A percentile compares a stretch with the other conserved stretches of the same genome.
phyloP scores from a whole-genome alignment of 1,140 invertebrate genomes.

The Stegodyphus dumicola region DNA sequence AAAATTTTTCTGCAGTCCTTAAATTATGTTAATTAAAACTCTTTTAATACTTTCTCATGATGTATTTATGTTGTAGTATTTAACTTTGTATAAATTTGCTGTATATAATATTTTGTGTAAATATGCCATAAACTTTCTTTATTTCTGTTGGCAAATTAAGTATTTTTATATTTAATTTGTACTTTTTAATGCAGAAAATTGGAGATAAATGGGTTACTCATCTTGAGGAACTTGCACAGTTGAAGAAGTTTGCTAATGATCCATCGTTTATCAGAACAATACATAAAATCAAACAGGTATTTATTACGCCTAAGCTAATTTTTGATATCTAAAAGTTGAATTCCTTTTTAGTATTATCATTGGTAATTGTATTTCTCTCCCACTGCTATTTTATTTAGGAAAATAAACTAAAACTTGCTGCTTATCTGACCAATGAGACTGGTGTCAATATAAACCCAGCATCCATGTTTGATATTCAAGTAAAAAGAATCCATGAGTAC shows the following conservation, averaged over 20 bases:
- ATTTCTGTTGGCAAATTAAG: too few species aligned
- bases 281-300: slow-evolving; percentile 91
- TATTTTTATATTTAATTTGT: not conserved
- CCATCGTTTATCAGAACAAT: slow-evolving; percentile 87
- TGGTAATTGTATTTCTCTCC: too few species aligned
- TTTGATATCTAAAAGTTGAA: not conserved
- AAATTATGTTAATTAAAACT: too few species aligned
- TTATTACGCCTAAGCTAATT: not conserved
- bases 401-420: slow-evolving; percentile 93
- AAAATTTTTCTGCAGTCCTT: too few species aligned
- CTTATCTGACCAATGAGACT: slow-evolving; percentile 90
- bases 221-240: slow-evolving; percentile 84
- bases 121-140: too few species aligned
- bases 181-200: slow-evolving; percentile 77
- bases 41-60: too few species aligned
- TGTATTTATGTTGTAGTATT: too few species aligned
- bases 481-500: slow-evolving; percentile 99
- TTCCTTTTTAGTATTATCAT: not conserved
- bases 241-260: slow-evolving; percentile 90
- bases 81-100: too few species aligned
- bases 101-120: too few species aligned
- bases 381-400: slow-evolving; percentile 15
- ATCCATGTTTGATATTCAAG: slow-evolving; percentile 98
- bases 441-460: slow-evolving; percentile 90
- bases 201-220: slow-evolving; percentile 96